Evolutionary conservation across 2,888 invertebrate genomes (phyloP).

Genomic region (Drosophila pegasa): DNA sequence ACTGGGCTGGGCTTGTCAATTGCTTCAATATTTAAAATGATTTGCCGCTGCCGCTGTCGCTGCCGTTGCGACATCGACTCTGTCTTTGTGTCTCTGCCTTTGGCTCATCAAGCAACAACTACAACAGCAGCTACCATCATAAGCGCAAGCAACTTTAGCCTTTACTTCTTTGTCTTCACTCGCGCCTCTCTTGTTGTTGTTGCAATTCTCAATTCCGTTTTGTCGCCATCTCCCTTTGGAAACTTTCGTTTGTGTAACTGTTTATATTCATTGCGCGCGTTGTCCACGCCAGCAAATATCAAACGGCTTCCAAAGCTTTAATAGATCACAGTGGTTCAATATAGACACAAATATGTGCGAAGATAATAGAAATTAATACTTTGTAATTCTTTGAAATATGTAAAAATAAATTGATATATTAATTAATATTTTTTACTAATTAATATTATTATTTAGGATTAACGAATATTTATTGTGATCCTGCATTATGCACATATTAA

Average conservation of each 20-base stretch:
- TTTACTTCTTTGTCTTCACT: slow-evolving; percentile 34
- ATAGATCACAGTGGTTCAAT: slow-evolving; percentile 25
- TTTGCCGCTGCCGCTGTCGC: slow-evolving; percentile 31
- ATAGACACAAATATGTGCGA: slow-evolving; percentile 4
- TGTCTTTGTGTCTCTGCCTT: slow-evolving; percentile 36
- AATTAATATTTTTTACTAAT: background rate
- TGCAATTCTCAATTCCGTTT: slow-evolving; percentile 30
- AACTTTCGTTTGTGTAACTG: slow-evolving; percentile 62
- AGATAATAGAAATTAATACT: background rate
- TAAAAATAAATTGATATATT: background rate
- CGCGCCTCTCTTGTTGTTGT: background rate
- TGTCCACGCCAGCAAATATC: slow-evolving; percentile 32
- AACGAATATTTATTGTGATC: too few relatives aligned
- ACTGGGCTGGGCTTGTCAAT: slow-evolving; percentile 60
- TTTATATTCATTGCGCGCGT: slow-evolving; percentile 49
- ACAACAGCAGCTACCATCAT: slow-evolving; percentile 33
- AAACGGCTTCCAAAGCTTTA: slow-evolving; percentile 28
- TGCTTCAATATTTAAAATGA: slow-evolving; percentile 72
- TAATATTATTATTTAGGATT: too few relatives aligned
- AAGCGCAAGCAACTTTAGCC: slow-evolving; percentile 19
- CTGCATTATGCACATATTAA: too few relatives aligned
- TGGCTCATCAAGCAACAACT: slow-evolving; percentile 13
- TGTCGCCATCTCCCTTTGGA: slow-evolving; percentile 35
- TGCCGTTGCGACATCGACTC: slow-evolving; percentile 61
- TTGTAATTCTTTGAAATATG: background rate